Evolutionary conservation across 23 tunicate species (phyloP), one percentile per base, ranked within the genome.

Genomic region (Styela plicata): DNA sequence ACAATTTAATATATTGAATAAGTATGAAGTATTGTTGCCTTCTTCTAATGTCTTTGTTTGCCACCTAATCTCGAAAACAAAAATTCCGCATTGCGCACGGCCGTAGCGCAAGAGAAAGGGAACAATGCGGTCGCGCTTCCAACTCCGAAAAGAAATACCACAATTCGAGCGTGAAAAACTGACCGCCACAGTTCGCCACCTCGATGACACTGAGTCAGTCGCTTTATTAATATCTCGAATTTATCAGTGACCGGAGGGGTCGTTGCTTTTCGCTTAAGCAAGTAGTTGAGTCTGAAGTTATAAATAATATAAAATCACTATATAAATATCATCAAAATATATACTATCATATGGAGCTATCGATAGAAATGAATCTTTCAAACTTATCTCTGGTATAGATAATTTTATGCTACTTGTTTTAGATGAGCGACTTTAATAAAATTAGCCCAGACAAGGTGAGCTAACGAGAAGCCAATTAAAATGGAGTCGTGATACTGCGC

Each of bases 161-260:
- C 31, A 67, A 67, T 67, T 24, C 31, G 31, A 67, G 71, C 71
- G 71, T 67, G 71, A 67, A 67, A 62, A 67, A 67, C 30, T 67
- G 71, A 67, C 71, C 71, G 24, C 71, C 31, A 22, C 24, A 44
- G 57, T 44, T 44, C 57, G 13, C 13, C 57, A 44, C 57, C 57
- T 44, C 57, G 57, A 7, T 44, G 57, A 44, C 57, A 44, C 57
- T 44, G 57, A 44, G 57, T 44, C 57, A 44, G 57, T 44, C 57
- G 57, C 57, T 13, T 44, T 44, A n/a, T 44, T 44, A 44, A 44
- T 44, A 44, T 44, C 57, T 44, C 57, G 13, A 44, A 44, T 13
- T 44, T 44, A 44, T 44, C 7, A 13, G 7, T 44, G 57, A 13
- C 57, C 57, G 57, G 57, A 44, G 57, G 57, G 57, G 57, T n/a